These are phyloP conservation scores for Nothocercus nigrocapillus DNA, from an alignment of 2,113 vertebrate species.

Conservation along the genomic window DNA sequence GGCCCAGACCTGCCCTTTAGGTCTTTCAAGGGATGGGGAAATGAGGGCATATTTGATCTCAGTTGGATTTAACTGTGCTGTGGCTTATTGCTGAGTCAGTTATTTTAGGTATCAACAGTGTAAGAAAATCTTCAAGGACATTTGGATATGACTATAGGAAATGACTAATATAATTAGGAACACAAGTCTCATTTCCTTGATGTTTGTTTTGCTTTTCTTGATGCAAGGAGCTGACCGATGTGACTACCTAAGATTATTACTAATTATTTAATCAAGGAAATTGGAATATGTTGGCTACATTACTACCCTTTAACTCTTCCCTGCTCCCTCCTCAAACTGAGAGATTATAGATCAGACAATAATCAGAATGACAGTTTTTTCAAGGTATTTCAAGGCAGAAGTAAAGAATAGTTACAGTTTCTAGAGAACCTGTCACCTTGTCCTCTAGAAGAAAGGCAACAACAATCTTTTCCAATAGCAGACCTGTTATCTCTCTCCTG, in stretches of 20 bases:
- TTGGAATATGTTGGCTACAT: neutral
- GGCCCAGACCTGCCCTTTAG: neutral
- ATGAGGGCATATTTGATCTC: neutral
- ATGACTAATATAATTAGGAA: neutral
- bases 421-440: slow-evolving; percentile 60
- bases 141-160: neutral
- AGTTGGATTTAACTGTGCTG: neutral
- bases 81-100: neutral
- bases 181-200: neutral
- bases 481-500: slow-evolving; percentile 37
- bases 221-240: neutral
- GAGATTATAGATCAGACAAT: neutral
- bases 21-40: neutral
- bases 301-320: neutral
- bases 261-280: neutral
- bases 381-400: slow-evolving; percentile 22
- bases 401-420: neutral
- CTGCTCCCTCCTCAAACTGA: neutral
- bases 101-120: neutral
- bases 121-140: neutral
- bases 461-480: slow-evolving; percentile 57
- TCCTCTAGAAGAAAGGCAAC: slow-evolving; percentile 54
- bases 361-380: neutral
- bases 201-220: neutral
- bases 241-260: neutral